phyloP scores from a whole-genome alignment of 37 sponge, comb jelly and placozoan species.

The Mnemiopsis leidyi region DNA sequence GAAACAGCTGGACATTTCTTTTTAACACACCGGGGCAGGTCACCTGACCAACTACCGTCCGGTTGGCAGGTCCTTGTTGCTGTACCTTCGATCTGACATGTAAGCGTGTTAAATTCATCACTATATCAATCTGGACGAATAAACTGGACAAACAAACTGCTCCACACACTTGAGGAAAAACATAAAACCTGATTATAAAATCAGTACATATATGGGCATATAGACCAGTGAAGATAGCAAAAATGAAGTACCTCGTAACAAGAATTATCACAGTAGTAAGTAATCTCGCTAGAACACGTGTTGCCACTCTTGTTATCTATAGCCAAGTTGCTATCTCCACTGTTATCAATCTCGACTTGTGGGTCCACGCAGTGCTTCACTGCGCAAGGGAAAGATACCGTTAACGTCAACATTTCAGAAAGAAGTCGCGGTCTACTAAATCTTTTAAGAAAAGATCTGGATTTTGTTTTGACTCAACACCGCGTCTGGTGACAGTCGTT shows the following conservation, averaged over 20 bases:
- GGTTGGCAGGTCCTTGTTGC: conserved; percentile 49
- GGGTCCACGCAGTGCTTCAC: conserved; percentile 54
- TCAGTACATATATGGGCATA: too few species aligned
- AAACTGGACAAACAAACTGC: too few species aligned
- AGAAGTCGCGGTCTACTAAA: too few species aligned
- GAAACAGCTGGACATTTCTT: conserved; percentile 5
- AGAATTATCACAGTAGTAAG: background rate
- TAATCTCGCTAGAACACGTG: background rate
- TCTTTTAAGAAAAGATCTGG: too few species aligned
- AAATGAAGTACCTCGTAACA: conserved; percentile 10
- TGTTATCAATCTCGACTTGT: background rate
- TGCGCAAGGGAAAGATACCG: background rate
- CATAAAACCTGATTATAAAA: too few species aligned
- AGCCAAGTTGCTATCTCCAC: background rate
- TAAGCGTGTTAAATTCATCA: too few species aligned
- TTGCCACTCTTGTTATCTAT: background rate
- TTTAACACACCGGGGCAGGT: background rate
- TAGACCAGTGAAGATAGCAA: too few species aligned
- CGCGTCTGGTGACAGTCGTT: too few species aligned
- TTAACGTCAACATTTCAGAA: too few species aligned
- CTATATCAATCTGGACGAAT: too few species aligned
- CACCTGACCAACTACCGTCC: conserved; percentile 26
- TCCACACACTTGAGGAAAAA: too few species aligned
- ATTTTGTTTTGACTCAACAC: too few species aligned
- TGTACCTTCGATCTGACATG: background rate